Percentiles rank a stretch among this genome's conserved stretches.
These are phyloP conservation scores for Phymastichus coffea DNA, from an alignment of 1,140 invertebrate species.

Conservation along the genomic window DNA sequence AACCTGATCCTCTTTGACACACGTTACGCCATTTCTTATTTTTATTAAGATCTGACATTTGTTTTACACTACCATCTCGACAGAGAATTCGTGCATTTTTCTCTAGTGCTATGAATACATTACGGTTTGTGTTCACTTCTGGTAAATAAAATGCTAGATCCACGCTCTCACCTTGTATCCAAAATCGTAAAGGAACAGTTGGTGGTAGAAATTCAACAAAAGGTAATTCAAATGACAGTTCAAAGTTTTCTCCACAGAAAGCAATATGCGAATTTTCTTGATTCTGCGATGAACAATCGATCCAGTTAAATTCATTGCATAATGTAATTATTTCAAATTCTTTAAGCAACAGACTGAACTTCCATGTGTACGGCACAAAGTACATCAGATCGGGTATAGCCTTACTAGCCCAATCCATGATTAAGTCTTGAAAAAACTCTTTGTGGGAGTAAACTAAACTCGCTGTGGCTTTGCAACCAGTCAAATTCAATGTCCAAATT, in stretches of 20 bases:
- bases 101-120: conserved; percentile 81
- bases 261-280: conserved; percentile 94
- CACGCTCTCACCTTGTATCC: conserved; percentile 91
- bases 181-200: conserved; percentile 84
- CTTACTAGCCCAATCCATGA: conserved; percentile 95
- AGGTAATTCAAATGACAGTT: conserved; percentile 89
- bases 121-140: conserved; percentile 84
- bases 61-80: conserved; percentile 67
- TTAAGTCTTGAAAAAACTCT: conserved; percentile 92
- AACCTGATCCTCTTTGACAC: conserved; percentile 79
- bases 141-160: conserved; percentile 88
- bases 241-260: conserved; percentile 89
- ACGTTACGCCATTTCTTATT: conserved; percentile 84
- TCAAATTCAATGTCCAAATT: conserved; percentile 86
- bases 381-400: conserved; percentile 85
- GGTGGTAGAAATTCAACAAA: conserved; percentile 89
- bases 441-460: conserved; percentile 93
- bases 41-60: conserved; percentile 58
- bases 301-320: conserved; percentile 98
- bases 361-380: conserved; percentile 97
- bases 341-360: conserved; percentile 86
- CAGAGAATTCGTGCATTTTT: conserved; percentile 85
- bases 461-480: conserved; percentile 90
- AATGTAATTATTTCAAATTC: conserved; percentile 94
- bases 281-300: conserved; percentile 93